Percentiles rank a stretch among this genome's conserved stretches.
These are phyloP conservation scores for Zygothrica quintamaculata DNA, from an alignment of 2,888 invertebrate species.

Conservation along the genomic window DNA sequence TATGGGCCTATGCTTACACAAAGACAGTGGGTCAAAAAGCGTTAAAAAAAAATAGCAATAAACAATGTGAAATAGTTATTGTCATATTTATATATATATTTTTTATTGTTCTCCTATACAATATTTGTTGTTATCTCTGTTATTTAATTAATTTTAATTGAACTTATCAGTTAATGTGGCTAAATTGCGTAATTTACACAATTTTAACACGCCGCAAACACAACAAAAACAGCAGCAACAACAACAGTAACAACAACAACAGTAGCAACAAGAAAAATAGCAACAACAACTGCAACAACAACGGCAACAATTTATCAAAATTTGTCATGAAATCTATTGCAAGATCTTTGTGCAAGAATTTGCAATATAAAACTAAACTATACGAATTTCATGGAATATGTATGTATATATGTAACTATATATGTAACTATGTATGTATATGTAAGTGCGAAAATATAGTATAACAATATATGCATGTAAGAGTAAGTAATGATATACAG, in stretches of 20 bases:
- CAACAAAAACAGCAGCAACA: background rate
- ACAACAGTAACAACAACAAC: background rate
- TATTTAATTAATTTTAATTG: slow-evolving; percentile 69
- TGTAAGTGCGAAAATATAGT: no score
- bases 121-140: slow-evolving; percentile 25
- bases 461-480: no score
- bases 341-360: no score
- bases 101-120: slow-evolving; percentile 4
- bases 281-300: background rate
- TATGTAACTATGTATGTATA: no score
- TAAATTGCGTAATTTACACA: slow-evolving; percentile 34
- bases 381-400: no score
- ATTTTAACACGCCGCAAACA: slow-evolving; percentile 21
- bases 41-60: no score
- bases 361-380: no score
- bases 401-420: no score
- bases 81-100: slow-evolving; percentile 14
- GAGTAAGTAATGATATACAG: no score
- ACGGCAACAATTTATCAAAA: no score
- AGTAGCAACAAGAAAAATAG: slow-evolving; percentile 7
- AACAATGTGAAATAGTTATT: no score
- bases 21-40: background rate
- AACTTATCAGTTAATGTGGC: slow-evolving; percentile 52
- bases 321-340: no score
- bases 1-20: background rate